These are phyloP conservation scores for Rhynchomys soricoides DNA, from an alignment of 2,113 vertebrate genomes.

Conservation along the genomic window DNA sequence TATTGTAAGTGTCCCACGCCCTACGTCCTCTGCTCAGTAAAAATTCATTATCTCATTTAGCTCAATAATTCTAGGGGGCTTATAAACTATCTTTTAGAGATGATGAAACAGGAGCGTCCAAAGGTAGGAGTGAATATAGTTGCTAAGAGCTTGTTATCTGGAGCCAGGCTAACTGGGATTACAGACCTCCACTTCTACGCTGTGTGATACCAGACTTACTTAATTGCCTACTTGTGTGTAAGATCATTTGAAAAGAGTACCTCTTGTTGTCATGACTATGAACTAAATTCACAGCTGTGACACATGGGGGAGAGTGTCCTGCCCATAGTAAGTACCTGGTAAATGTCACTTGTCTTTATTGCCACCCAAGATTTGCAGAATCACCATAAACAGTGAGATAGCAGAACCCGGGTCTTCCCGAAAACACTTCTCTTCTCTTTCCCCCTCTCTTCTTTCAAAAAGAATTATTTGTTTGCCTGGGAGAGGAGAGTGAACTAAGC, in stretches of 20 bases:
- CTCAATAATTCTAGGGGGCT: not conserved
- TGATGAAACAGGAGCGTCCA: not conserved
- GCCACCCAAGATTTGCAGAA: not conserved
- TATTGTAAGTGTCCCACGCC: not conserved
- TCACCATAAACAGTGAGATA: not conserved
- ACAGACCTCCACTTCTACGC: not conserved
- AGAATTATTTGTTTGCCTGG: not conserved
- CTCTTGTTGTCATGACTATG: not conserved
- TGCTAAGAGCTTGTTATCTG: not conserved
- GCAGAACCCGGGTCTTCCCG: not conserved
- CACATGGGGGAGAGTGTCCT: not conserved
- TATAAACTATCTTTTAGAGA: not conserved
- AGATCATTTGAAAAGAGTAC: not conserved
- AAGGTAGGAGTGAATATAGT: not conserved
- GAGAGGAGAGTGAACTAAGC: constrained; percentile 63
- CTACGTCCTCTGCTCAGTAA: not conserved
- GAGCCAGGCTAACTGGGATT: not conserved
- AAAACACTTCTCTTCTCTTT: not conserved
- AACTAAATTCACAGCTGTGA: not conserved
- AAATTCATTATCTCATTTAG: not conserved
- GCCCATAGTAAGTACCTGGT: not conserved
- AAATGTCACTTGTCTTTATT: not conserved
- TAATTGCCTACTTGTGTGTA: not conserved
- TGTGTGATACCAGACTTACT: not conserved
- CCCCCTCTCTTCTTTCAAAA: no score